Percentiles rank a stretch among this genome's conserved stretches.
These are phyloP conservation scores for Brachyhypopomus gauderio DNA, from an alignment of 2,113 vertebrate genomes.

Conservation along the genomic window DNA sequence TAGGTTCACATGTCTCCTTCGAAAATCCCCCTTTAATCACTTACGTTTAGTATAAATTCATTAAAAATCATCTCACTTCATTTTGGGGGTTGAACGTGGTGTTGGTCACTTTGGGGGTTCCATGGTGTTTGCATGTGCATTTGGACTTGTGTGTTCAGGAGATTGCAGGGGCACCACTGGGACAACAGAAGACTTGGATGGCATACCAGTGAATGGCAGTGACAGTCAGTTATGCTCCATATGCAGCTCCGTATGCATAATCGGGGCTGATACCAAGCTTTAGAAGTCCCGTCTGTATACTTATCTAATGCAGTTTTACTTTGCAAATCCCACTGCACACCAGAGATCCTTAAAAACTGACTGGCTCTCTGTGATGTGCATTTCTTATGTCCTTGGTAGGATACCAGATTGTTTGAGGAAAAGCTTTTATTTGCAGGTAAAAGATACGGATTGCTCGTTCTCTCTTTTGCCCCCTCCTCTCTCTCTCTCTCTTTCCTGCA, in stretches of 20 bases:
- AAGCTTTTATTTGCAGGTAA: constrained; percentile 27
- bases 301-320: constrained; percentile 35
- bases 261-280: constrained; percentile 9
- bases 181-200: neutral
- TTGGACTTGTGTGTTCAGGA: neutral
- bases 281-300: neutral
- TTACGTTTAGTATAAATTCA: neutral
- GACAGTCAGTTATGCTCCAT: neutral
- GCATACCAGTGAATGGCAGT: neutral
- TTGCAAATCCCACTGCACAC: constrained; percentile 1
- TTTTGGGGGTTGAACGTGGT: neutral
- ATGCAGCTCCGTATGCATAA: neutral
- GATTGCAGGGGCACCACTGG: neutral
- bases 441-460: constrained; percentile 30
- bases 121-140: neutral
- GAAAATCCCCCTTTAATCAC: constrained; percentile 16
- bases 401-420: neutral
- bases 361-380: neutral
- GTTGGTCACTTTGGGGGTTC: neutral
- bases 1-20: neutral
- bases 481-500: neutral
- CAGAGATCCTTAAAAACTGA: neutral
- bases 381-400: constrained; percentile 1
- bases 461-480: neutral
- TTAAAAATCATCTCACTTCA: neutral